Evolutionary conservation across 1,140 invertebrate genomes (phyloP).

Genomic region (Triops longicaudatus): DNA sequence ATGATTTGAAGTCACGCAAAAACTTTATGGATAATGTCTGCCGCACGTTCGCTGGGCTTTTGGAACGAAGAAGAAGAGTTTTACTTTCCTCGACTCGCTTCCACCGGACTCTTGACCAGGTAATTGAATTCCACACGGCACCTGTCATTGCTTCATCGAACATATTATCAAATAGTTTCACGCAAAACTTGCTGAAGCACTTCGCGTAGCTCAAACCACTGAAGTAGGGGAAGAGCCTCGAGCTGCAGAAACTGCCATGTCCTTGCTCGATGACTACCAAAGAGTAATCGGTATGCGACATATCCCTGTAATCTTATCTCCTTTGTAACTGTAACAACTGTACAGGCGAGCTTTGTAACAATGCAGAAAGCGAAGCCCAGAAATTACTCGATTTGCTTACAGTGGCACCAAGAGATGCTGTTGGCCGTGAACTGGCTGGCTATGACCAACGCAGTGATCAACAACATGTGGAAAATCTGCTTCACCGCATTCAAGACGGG

Average conservation of each 20-base stretch:
- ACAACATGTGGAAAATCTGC: conserved; percentile 56
- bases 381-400: conserved; percentile 67
- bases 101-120: conserved; percentile 63
- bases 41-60: conserved; percentile 62
- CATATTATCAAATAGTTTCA: conserved; percentile 18
- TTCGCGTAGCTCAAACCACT: conserved; percentile 22
- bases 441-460: conserved; percentile 60
- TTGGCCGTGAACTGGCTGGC: conserved; percentile 59
- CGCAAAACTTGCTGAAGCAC: conserved; percentile 24
- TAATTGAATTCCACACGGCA: conserved; percentile 35
- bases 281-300: conserved; percentile 23
- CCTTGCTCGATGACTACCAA: conserved; percentile 27
- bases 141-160: neutral
- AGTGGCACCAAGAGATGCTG: conserved; percentile 67
- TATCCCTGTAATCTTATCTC: neutral
- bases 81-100: conserved; percentile 65
- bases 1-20: conserved; percentile 54
- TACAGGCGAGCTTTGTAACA: conserved; percentile 52
- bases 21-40: conserved; percentile 74
- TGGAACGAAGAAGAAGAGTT: conserved; percentile 63
- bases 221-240: conserved; percentile 25
- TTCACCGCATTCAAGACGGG: conserved; percentile 45
- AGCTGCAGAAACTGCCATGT: conserved; percentile 25
- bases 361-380: conserved; percentile 65
- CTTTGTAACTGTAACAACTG: conserved; percentile 17